Evolutionary conservation across 2,113 vertebrate genomes (phyloP), one percentile per base, ranked within the genome.

Genomic region (Atractosteus spatula): DNA sequence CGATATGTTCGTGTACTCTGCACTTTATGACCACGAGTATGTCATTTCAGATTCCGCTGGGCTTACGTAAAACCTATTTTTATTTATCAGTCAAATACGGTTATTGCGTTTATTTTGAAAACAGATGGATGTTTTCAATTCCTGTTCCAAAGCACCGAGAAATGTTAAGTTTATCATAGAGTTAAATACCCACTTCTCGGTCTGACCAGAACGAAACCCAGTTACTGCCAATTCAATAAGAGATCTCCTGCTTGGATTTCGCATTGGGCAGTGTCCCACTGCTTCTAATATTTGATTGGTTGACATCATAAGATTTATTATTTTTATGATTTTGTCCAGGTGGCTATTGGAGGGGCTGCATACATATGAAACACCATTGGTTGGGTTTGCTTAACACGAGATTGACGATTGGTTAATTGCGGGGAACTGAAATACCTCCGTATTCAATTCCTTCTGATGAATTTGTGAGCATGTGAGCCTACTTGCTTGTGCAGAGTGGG

Each of bases 401-500:
- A 66, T 70, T 61, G 61, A 47, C 47, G 41, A 70, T 69, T 70
- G 54, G 61, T 56, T 69, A 72, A 77, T 73, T 62, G 71, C 71
- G 42, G 13, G 62, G 29, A 13, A 17, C 66, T 66, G n/a, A 59
- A 59, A 4, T 10, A 56, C 43, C 62, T 29, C 55, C 14, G 8
- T 54, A 42, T 56, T 54, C 14, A 55, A 56, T 65, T 56, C 14
- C 41, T 54, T 45, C 68, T 7, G 73, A 63, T 74, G 62, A 44
- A 55, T 68, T 62, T 69, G 51, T 56, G 13, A 70, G 61, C 74
- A 64, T 61, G 42, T 62, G 44, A 3, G 29, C n/a, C 63, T 55
- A 41, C 5, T 41, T 41, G 67, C 51, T 55, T 69, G 43, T 57
- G 16, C 66, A 55, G 62, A 41, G 59, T 65, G 42, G 51, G 74